phyloP scores from a whole-genome alignment of 2,113 vertebrate species.

The Heterotis niloticus region DNA sequence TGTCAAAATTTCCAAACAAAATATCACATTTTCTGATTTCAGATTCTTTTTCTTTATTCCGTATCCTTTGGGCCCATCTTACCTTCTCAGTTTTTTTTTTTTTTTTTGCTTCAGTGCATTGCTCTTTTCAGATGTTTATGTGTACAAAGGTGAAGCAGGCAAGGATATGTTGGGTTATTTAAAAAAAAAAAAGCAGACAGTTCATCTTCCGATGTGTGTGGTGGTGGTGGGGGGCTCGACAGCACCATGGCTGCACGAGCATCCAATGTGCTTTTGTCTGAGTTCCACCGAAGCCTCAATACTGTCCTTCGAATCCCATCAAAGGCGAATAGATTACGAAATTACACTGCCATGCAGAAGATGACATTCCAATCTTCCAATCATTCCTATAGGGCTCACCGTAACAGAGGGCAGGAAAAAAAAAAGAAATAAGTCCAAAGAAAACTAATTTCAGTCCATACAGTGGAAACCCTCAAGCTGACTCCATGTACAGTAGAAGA shows the following conservation, averaged over 20 bases:
- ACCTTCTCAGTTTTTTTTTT: no score
- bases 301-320: neutral
- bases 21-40: no score
- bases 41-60: no score
- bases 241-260: neutral
- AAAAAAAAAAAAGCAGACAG: neutral
- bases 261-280: neutral
- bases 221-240: neutral
- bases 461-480: neutral
- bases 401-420: no score
- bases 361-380: neutral
- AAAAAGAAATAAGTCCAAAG: neutral
- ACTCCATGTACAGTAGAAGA: neutral
- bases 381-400: neutral
- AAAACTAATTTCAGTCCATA: conserved; percentile 1
- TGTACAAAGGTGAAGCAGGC: neutral
- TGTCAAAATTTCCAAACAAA: no score
- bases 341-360: neutral
- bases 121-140: neutral
- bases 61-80: no score
- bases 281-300: neutral
- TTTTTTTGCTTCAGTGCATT: no score
- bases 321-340: neutral
- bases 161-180: conserved; percentile 9
- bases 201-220: neutral